Evolutionary conservation across 2,888 invertebrate genomes (phyloP), one percentile per base, ranked within the genome.

Genomic region (Camptogramma bilineatum): DNA sequence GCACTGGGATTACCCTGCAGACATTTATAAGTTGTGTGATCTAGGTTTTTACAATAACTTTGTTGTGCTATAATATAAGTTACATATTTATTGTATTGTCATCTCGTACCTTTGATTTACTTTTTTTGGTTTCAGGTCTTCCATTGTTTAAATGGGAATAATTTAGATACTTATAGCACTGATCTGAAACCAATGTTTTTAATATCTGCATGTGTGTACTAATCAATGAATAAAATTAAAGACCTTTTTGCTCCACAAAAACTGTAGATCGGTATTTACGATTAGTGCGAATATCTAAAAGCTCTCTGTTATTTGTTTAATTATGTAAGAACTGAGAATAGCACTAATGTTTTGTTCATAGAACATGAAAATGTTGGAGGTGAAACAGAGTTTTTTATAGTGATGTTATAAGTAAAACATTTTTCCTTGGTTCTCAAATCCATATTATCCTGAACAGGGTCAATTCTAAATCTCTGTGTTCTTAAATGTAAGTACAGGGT

Each of bases 121-220:
- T 7, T 7, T 16, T 9, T 16, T 51, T 58, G 53, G 44, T 63
- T 63, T 50, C 63, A 63, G 63, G 58, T 63, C 58, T 63, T 44
- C 18, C 58, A 44, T 48, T 62, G 5, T 52, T 57, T 63, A 57
- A 63, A 63, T 31, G 42, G 62, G 62, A 57, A 48, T 63, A 62
- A 28, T 28, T 44, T 10, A 59, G 13, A 44, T 9, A n/a, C n/a
- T n/a, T n/a, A 31, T 18, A 52, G 9, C 28, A 28, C 42, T 52
- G 28, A 63, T 53, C 56, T 57, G 48, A 52, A 62, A 56, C 62
- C 21, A 51, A 13, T 31, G 4, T 0, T 24, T 16, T 24, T 13
- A n/a, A 9, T 21, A n/a, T 17, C 8, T 10, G 34, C 28, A 28
- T 4, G 28, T n/a, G n/a, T n/a, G n/a, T n/a, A n/a, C n/a, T n/a